Conservation (phyloP, 2,113 vertebrate species). For the Rissa tridactyla region DNA sequence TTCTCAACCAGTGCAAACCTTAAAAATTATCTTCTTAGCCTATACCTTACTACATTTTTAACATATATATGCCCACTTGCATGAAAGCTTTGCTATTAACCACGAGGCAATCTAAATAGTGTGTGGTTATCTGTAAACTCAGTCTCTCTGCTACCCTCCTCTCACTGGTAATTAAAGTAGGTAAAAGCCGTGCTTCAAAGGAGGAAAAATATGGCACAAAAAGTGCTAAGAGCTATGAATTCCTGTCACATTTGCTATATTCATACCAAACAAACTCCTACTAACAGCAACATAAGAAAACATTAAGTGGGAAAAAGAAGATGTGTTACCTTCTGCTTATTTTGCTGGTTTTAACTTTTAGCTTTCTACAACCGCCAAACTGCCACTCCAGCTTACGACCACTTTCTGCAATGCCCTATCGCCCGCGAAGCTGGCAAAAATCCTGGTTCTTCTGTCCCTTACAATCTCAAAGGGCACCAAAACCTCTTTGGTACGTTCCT, state of each 20-base stretch:
- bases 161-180: neutral
- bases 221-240: neutral
- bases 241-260: neutral
- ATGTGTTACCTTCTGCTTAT: neutral
- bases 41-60: neutral
- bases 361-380: neutral
- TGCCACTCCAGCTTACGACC: neutral
- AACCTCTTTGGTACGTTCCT: neutral
- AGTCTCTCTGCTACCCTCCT: neutral
- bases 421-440: neutral
- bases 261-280: neutral
- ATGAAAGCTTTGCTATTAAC: neutral
- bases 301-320: neutral
- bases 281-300: neutral
- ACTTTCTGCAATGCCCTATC: neutral
- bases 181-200: neutral
- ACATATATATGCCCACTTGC: rapidly evolving
- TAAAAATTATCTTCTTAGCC: neutral
- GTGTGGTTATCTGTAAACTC: neutral
- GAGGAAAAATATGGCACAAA: neutral
- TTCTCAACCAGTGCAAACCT: neutral
- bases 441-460: neutral
- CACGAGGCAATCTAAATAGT: neutral
- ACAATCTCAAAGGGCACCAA: neutral
- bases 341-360: neutral